phyloP scores from a whole-genome alignment of 1,140 invertebrate genomes.

The Leptopilina clavipes region DNA sequence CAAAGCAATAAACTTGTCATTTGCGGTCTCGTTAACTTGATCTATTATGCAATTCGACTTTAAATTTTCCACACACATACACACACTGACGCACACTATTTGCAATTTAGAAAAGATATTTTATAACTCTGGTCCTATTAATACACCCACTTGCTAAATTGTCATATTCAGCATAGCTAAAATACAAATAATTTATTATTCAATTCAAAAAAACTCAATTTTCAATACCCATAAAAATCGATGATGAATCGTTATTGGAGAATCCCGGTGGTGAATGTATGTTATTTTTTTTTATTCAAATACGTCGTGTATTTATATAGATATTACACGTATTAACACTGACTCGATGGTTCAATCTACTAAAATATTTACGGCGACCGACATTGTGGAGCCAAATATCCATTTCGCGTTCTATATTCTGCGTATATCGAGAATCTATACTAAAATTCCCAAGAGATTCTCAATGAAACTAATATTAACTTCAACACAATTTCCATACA shows the following conservation, averaged over 20 bases:
- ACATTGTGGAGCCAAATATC: slow-evolving; percentile 13
- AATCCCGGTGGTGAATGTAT: background rate
- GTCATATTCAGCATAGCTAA: slow-evolving; percentile 2
- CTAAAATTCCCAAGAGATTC: slow-evolving; percentile 2
- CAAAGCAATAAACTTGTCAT: slow-evolving; percentile 30
- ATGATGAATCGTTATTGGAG: background rate
- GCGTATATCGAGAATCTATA: slow-evolving; percentile 6
- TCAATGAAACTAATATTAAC: slow-evolving; percentile 5
- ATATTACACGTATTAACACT: background rate
- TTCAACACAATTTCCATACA: background rate
- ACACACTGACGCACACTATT: background rate
- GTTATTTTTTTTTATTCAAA: slow-evolving; percentile 7
- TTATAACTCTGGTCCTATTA: slow-evolving; percentile 48
- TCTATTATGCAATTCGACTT: slow-evolving; percentile 23
- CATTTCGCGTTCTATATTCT: slow-evolving; percentile 27
- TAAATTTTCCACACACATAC: background rate
- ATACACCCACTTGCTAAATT: slow-evolving; percentile 49
- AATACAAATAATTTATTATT: too few relatives aligned
- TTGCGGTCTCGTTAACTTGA: slow-evolving; percentile 9
- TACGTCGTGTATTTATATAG: background rate
- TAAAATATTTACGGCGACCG: slow-evolving; percentile 28
- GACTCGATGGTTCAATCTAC: background rate
- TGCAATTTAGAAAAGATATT: background rate
- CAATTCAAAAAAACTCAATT: too few relatives aligned
- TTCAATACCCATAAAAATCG: too few relatives aligned